Evolutionary conservation across 1,140 invertebrate species (phyloP).

Genomic region (Goniozus legneri): DNA sequence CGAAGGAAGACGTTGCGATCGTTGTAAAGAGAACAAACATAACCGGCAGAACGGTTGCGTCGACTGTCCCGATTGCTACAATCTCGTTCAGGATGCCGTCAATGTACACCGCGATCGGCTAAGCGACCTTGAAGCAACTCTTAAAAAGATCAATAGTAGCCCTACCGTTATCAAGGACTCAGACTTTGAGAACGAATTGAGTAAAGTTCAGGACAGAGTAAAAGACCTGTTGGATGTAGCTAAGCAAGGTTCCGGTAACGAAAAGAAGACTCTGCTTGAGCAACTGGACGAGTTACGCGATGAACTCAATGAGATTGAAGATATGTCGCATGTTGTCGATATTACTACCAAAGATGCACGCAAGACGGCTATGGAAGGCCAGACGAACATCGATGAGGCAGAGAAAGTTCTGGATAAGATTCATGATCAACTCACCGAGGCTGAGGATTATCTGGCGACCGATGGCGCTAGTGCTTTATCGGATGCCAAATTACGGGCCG

Average conservation of each 20-base stretch:
- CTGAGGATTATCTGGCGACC: slow-evolving; percentile 71
- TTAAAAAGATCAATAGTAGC: slow-evolving; percentile 66
- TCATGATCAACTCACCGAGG: slow-evolving; percentile 66
- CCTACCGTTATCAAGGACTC: slow-evolving; percentile 81
- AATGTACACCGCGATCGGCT: slow-evolving; percentile 77
- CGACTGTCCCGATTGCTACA: slow-evolving; percentile 91
- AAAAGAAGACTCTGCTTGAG: slow-evolving; percentile 63
- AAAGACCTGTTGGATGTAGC: slow-evolving; percentile 70
- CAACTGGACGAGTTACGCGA: slow-evolving; percentile 67
- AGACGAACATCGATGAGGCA: slow-evolving; percentile 68
- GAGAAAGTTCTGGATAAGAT: slow-evolving; percentile 73
- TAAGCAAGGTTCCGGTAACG: slow-evolving; percentile 62
- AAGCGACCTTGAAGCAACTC: slow-evolving; percentile 66
- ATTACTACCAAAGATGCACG: slow-evolving; percentile 60
- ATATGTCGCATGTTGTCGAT: slow-evolving; percentile 63
- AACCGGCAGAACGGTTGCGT: slow-evolving; percentile 80
- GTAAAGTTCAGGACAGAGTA: slow-evolving; percentile 69
- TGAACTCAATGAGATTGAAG: slow-evolving; percentile 63
- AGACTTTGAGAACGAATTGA: slow-evolving; percentile 76
- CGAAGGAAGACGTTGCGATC: slow-evolving; percentile 84
- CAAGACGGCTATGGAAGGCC: slow-evolving; percentile 61
- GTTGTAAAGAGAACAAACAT: slow-evolving; percentile 91
- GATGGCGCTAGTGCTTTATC: slow-evolving; percentile 75
- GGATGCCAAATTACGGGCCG: slow-evolving; percentile 77
- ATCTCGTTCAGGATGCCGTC: slow-evolving; percentile 84